These are phyloP conservation scores for Oriolus oriolus DNA, from an alignment of 2,113 vertebrate species.

Conservation along the genomic window DNA sequence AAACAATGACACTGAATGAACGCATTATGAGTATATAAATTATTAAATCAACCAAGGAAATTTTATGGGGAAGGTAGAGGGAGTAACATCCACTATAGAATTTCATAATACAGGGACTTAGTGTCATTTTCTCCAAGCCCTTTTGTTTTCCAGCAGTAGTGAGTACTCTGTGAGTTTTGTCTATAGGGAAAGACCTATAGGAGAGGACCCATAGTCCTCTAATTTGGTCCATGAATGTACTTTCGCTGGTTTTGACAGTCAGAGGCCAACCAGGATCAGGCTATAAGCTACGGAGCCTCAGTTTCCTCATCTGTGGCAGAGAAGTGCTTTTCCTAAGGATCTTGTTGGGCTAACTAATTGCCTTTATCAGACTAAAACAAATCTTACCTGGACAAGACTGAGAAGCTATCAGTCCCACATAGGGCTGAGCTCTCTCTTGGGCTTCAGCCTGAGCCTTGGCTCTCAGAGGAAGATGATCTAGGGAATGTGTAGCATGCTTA, in stretches of 20 bases:
- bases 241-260: background rate
- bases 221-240: background rate
- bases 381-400: background rate
- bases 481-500: too few relatives aligned
- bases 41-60: background rate
- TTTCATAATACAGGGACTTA: background rate
- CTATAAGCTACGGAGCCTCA: background rate
- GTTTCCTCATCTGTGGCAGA: background rate
- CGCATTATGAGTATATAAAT: background rate
- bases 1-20: background rate
- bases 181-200: background rate
- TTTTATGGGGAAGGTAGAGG: background rate
- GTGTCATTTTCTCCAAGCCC: background rate
- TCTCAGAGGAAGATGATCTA: background rate
- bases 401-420: background rate
- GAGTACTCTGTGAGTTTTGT: background rate
- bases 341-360: background rate
- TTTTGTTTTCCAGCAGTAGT: background rate
- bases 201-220: background rate
- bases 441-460: background rate
- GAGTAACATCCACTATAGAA: background rate
- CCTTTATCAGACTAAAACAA: background rate
- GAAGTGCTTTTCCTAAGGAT: background rate
- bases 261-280: background rate
- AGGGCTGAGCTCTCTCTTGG: background rate